A percentile compares a stretch with the other conserved stretches of the same genome.
phyloP scores from a whole-genome alignment of 2,113 vertebrate genomes.

The Ophthalmolycus amberensis region DNA sequence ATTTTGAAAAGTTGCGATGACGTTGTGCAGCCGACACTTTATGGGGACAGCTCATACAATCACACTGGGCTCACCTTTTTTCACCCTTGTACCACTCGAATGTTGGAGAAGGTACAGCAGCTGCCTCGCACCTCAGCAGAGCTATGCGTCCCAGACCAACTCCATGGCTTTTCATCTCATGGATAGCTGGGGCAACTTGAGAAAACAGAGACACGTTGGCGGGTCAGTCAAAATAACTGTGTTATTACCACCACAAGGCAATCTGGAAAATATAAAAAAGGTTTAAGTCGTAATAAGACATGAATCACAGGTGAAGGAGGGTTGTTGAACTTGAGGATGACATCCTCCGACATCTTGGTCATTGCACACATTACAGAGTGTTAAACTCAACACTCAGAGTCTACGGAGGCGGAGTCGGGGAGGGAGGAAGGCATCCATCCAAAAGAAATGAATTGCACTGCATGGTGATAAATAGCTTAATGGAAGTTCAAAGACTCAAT shows the following conservation, averaged over 20 bases:
- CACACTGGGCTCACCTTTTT: conserved; percentile 90
- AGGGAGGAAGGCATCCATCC: conserved; percentile 52
- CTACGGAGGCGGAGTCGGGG: conserved; percentile 42
- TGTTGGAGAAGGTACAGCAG: conserved; percentile 91
- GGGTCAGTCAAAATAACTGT: not conserved
- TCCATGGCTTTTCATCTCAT: conserved; percentile 94
- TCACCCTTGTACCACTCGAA: conserved; percentile 99
- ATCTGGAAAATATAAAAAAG: not conserved
- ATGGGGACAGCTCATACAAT: not conserved
- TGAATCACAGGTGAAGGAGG: not conserved
- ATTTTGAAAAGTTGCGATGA: not conserved
- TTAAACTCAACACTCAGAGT: conserved; percentile 49
- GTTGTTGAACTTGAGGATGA: conserved; percentile 41
- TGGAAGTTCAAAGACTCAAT: conserved; percentile 82
- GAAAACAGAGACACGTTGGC: conserved; percentile 29
- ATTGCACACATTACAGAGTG: conserved; percentile 39
- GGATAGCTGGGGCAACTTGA: conserved; percentile 94
- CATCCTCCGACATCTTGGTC: conserved; percentile 39
- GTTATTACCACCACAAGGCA: not conserved
- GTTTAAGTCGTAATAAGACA: conserved; percentile 2
- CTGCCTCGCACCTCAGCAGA: conserved; percentile 94
- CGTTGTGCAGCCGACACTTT: not conserved
- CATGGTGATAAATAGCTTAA: conserved; percentile 83
- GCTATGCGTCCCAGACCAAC: conserved; percentile 91
- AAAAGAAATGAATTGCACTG: conserved; percentile 79